Percentiles rank a stretch among this genome's conserved stretches.
Evolutionary conservation across 2,888 invertebrate genomes (phyloP).

Genomic region (Tachina lurida): DNA sequence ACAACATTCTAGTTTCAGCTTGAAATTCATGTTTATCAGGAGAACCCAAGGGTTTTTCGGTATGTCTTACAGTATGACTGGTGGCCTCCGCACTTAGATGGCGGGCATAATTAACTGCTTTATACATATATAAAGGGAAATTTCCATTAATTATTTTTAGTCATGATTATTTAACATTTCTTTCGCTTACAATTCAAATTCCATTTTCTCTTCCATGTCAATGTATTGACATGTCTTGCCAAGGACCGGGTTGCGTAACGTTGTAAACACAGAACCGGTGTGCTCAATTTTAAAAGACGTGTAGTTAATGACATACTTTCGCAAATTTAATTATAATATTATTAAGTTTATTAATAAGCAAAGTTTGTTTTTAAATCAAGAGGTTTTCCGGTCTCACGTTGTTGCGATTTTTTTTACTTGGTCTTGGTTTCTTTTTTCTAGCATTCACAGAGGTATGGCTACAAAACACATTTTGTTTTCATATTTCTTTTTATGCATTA

Average conservation of each 20-base stretch:
- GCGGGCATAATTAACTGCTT: constrained; percentile 61
- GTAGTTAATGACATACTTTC: constrained; percentile 70
- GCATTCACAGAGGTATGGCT: constrained; percentile 24
- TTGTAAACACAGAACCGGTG: constrained; percentile 45
- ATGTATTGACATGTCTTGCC: constrained; percentile 24
- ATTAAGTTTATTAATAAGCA: not conserved
- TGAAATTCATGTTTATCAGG: constrained; percentile 94
- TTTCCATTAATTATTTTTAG: not conserved
- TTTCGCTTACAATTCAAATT: constrained; percentile 56
- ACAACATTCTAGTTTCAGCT: constrained; percentile 96
- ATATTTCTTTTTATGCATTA: not conserved
- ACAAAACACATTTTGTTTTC: not conserved
- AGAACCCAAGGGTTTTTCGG: constrained; percentile 75
- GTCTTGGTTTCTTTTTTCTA: not conserved
- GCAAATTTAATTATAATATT: constrained; percentile 15
- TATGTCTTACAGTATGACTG: constrained; percentile 73
- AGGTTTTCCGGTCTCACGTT: constrained; percentile 31
- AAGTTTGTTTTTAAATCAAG: not conserved
- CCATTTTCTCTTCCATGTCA: constrained; percentile 51
- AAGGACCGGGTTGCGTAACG: constrained; percentile 68
- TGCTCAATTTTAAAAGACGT: constrained; percentile 62
- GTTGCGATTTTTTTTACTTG: not conserved
- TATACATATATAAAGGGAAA: constrained; percentile 3
- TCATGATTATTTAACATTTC: not conserved
- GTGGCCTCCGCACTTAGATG: constrained; percentile 70